Evolutionary conservation across 2,113 vertebrate genomes (phyloP), one percentile per base, ranked within the genome.

Genomic region (Eurystomus gularis): DNA sequence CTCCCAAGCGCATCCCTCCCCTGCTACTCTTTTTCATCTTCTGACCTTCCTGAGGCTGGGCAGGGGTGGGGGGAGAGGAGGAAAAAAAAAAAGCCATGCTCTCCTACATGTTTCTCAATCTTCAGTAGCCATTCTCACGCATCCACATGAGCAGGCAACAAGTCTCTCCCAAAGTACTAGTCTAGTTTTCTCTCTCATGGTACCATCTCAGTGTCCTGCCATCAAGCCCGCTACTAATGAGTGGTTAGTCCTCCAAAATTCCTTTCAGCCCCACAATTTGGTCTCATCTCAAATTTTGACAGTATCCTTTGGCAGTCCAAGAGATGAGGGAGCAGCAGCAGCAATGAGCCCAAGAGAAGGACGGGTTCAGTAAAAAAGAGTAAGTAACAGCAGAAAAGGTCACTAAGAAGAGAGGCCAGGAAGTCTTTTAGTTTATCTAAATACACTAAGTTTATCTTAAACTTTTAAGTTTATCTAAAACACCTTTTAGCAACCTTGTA

Each of bases 261-360:
- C 62, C 18, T 24, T 71, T 93, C 35, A 69, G 20, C 5, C 26
- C 16, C 39, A 69, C 10, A 83, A 58, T 54, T 49, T 75, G 48
- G 25, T 78, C n/a, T 12, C 57, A 81, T 78, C 60, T 88, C 37
- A 68, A 37, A 88, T 35, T 70, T n/a, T 1, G 0, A 58, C 13
- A 46, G 13, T 25, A 78, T 84, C 48, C 60, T 86, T 95, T 82
- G 68, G 39, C 69, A 71, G 80, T 72, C 77, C 86, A 71, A 88
- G 46, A 82, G 7, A 95, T 78, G 69, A 92, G 80, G 77, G 91
- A 96, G 61, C 79, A 95, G 42, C 85, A 94, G 92, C 90, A 96
- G 86, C 71, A 93, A 83, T 21, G 60, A 86, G 83, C 60, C 60
- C 80, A 95, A 64, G 17, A 92, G 55, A 51, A 84, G 28, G n/a